These are phyloP conservation scores for Merops nubicus DNA, from an alignment of 2,113 vertebrate species.

Conservation along the genomic window DNA sequence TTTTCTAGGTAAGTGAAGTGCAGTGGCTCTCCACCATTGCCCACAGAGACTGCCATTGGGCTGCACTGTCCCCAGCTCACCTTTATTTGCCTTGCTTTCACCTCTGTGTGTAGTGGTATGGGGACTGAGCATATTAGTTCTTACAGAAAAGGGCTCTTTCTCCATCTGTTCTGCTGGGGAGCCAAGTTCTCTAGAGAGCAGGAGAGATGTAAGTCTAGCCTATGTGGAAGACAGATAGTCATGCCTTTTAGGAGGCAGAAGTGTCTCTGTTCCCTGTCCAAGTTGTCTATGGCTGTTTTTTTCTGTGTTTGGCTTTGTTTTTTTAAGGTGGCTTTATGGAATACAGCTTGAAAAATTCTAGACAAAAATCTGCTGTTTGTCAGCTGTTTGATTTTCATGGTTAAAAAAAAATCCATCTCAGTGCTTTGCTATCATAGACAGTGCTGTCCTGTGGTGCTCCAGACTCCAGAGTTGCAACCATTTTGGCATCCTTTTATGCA, in stretches of 20 bases:
- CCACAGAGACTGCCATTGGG: background rate
- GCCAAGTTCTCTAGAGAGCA: background rate
- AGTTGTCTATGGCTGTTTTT: background rate
- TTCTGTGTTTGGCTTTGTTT: background rate
- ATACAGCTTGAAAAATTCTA: background rate
- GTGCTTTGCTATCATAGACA: background rate
- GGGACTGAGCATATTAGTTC: background rate
- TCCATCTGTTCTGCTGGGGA: background rate
- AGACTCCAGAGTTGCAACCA: background rate
- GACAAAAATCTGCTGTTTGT: background rate
- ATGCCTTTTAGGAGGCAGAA: background rate
- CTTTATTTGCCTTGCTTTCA: background rate
- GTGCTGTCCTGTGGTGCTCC: background rate
- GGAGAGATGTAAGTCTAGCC: background rate
- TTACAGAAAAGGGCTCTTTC: background rate
- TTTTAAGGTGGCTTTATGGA: background rate
- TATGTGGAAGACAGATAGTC: background rate
- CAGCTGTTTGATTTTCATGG: background rate
- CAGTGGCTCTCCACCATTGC: background rate
- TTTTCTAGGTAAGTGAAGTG: background rate
- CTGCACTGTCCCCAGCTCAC: background rate
- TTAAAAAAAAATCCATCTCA: background rate
- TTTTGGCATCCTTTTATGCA: background rate
- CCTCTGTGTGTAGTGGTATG: accelerated
- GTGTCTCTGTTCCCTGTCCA: background rate